Evolutionary conservation across 1,140 invertebrate species (phyloP).

Genomic region (Eulimnadia texana): DNA sequence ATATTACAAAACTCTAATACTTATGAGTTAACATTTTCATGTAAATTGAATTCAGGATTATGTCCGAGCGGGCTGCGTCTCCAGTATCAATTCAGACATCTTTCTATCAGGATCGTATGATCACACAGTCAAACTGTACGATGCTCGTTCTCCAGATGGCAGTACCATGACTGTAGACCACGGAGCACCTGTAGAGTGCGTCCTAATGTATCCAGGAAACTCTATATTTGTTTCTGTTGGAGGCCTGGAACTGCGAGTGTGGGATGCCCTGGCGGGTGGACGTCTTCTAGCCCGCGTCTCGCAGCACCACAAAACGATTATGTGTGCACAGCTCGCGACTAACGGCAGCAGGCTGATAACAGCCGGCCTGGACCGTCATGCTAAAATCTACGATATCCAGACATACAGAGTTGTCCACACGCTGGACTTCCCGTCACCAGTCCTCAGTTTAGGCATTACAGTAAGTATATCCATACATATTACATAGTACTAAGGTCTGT

Average conservation of each 20-base stretch:
- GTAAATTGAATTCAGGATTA: conserved; percentile 66
- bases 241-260: conserved; percentile 80
- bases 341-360: conserved; percentile 70
- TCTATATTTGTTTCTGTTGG: conserved; percentile 83
- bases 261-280: conserved; percentile 78
- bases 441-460: conserved; percentile 68
- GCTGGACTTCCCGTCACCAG: conserved; percentile 74
- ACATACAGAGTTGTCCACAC: conserved; percentile 77
- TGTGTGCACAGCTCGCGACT: conserved; percentile 58
- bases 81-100: conserved; percentile 55
- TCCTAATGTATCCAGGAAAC: conserved; percentile 75
- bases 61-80: conserved; percentile 61
- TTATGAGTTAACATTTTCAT: no score
- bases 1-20: no score
- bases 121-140: conserved; percentile 76
- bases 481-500: not conserved
- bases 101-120: conserved; percentile 87
- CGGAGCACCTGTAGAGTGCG: conserved; percentile 75
- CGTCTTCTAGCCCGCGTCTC: conserved; percentile 61
- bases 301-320: conserved; percentile 88
- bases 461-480: conserved; percentile 31
- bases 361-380: conserved; percentile 78
- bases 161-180: conserved; percentile 65
- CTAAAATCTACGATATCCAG: conserved; percentile 82
- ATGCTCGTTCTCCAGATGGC: conserved; percentile 50